These are phyloP conservation scores for Caenorhabditis uteleia DNA, from an alignment of 2,888 invertebrate genomes.

Conservation along the genomic window DNA sequence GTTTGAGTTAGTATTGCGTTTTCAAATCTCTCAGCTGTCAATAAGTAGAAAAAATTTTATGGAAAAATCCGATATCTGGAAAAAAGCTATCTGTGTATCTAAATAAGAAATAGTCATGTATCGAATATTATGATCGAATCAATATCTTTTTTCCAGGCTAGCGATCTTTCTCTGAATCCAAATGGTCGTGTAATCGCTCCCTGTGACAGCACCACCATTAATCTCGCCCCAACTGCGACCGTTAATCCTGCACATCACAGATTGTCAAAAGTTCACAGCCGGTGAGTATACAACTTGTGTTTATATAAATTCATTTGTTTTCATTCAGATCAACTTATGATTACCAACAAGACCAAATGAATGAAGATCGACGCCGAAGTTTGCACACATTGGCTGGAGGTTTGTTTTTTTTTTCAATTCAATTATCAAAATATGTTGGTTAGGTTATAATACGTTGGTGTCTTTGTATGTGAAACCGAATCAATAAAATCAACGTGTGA, in stretches of 20 bases:
- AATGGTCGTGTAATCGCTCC: slow-evolving; percentile 27
- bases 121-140: background rate
- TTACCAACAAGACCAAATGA: slow-evolving; percentile 5
- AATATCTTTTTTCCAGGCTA: slow-evolving; percentile 12
- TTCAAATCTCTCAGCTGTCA: no score
- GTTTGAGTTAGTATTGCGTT: no score
- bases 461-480: no score
- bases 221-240: slow-evolving; percentile 21
- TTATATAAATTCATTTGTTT: background rate
- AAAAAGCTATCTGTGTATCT: no score
- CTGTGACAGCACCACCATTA: slow-evolving; percentile 32
- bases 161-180: slow-evolving; percentile 30
- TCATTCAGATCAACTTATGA: slow-evolving; percentile 10
- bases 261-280: background rate
- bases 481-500: no score
- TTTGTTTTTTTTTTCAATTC: no score
- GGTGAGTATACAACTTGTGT: background rate
- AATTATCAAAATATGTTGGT: no score
- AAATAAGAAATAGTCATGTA: no score
- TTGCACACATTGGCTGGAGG: slow-evolving; percentile 26
- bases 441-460: no score
- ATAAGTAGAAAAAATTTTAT: no score
- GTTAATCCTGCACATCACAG: slow-evolving; percentile 16
- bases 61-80: no score
- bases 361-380: slow-evolving; percentile 27